These are phyloP conservation scores for Leucoraja ocellata DNA, from an alignment of 2,797 vertebrate genomes.

Conservation along the genomic window DNA sequence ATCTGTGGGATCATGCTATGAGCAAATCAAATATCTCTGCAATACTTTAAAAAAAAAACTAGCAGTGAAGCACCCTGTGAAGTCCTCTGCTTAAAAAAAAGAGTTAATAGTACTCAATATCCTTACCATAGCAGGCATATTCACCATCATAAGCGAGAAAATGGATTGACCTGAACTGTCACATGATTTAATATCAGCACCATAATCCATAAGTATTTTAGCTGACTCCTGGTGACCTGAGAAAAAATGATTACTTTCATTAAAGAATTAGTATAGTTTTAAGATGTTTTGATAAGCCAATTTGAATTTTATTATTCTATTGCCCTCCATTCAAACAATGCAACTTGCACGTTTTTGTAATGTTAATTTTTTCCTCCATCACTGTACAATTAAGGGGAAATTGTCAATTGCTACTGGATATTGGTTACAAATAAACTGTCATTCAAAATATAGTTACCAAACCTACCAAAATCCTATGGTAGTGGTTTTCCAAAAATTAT, in stretches of 20 bases:
- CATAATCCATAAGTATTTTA: conserved; percentile 10
- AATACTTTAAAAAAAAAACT: not conserved
- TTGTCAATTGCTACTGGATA: not conserved
- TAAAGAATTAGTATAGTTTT: not conserved
- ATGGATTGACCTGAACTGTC: conserved; percentile 30
- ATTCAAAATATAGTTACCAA: not conserved
- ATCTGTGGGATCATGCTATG: not conserved
- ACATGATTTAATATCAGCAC: not conserved
- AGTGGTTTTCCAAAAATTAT: not conserved
- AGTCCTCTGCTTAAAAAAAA: not conserved
- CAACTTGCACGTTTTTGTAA: not conserved
- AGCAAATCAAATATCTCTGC: no score
- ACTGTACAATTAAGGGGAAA: not conserved
- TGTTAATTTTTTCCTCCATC: not conserved
- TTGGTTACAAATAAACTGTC: not conserved
- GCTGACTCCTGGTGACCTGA: conserved; percentile 29
- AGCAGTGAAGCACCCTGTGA: not conserved
- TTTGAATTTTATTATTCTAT: not conserved
- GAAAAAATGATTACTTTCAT: not conserved
- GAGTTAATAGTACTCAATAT: not conserved
- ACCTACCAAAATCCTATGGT: not conserved
- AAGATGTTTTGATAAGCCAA: not conserved
- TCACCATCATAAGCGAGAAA: conserved; percentile 34
- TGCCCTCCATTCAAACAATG: not conserved
- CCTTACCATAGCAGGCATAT: conserved; percentile 33